Conservation (phyloP, 1,140 invertebrate species). For the Lasioglossum albipes region DNA sequence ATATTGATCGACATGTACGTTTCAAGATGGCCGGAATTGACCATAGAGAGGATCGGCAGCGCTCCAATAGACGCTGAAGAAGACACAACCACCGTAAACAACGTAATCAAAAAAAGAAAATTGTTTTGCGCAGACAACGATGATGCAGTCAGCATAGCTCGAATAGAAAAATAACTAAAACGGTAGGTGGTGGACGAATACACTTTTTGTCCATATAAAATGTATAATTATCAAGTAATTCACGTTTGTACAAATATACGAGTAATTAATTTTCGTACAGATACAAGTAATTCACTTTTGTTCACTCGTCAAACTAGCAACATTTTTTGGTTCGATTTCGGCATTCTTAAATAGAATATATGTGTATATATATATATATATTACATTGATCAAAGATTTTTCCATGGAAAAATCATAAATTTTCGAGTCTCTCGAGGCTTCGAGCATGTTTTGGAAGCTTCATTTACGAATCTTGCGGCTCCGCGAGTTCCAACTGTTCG, state of each 20-base stretch:
- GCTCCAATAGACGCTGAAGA: neutral
- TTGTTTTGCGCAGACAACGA: conserved; percentile 46
- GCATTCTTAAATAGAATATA: neutral
- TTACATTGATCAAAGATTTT: neutral
- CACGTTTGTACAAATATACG: neutral
- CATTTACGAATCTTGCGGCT: conserved; percentile 83
- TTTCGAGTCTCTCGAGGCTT: too few species aligned
- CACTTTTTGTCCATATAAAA: neutral
- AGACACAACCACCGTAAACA: neutral
- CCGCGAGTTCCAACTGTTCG: conserved; percentile 86
- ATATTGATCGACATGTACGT: neutral
- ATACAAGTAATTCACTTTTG: neutral
- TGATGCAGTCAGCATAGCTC: conserved; percentile 18
- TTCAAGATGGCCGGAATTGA: conserved; percentile 24
- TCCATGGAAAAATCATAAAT: neutral
- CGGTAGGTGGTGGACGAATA: neutral
- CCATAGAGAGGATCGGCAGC: neutral
- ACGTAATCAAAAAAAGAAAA: conserved; percentile 49
- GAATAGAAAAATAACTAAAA: neutral
- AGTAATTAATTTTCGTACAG: neutral
- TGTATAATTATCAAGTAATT: neutral
- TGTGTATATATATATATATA: neutral
- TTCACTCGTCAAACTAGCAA: conserved; percentile 6
- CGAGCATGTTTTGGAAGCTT: too few species aligned
- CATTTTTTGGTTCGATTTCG: conserved; percentile 30